Evolutionary conservation across 2,888 invertebrate species (phyloP), one percentile per base, ranked within the genome.

Genomic region (Rhimphoctona megacephalus): DNA sequence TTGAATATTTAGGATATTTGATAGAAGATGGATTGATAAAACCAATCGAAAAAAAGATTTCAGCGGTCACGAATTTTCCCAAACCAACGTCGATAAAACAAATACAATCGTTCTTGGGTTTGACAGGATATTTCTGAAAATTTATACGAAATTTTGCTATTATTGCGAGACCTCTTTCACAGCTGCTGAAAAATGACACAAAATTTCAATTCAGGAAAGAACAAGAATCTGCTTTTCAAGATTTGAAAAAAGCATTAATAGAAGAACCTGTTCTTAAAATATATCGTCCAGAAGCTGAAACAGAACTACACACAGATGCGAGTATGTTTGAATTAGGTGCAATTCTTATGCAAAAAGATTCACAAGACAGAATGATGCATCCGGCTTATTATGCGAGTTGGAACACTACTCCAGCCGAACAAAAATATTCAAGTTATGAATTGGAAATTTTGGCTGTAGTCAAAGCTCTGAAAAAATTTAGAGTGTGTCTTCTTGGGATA

Each of bases 371-470:
- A 7, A 66, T 72, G 46, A 22, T 85, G 2, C 78, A 77, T 22
- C 78, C 73, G 0, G 61, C 78, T 9, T 85, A 85, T 33, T 85
- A 43, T 36, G 81, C 85, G 8, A 89, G 89, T 17, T 87, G 89
- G 70, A 88, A 86, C n/a, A 81, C 91, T 8, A 86, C 89, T 1
- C 70, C 67, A 8, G 76, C 87, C 0, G 90, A 93, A 76, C 22
- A 64, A 6, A 89, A 85, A 22, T 91, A 91, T 49, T 70, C 85
- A 9, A 84, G 87, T 14, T 85, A 88, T 6, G 91, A 92, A 36
- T 54, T 86, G 17, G 91, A 92, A 69, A 76, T 77, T 14, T 67
- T 92, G 17, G 91, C 91, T 0, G 81, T 91, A 0, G 82, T 91
- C 0, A 89, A 85, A 73, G 87, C 89, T 0, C n/a, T 91, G 0